Percentiles rank a stretch among this genome's conserved stretches.
Evolutionary conservation across 2,888 invertebrate genomes (phyloP).

Genomic region (Tortrix viridana): DNA sequence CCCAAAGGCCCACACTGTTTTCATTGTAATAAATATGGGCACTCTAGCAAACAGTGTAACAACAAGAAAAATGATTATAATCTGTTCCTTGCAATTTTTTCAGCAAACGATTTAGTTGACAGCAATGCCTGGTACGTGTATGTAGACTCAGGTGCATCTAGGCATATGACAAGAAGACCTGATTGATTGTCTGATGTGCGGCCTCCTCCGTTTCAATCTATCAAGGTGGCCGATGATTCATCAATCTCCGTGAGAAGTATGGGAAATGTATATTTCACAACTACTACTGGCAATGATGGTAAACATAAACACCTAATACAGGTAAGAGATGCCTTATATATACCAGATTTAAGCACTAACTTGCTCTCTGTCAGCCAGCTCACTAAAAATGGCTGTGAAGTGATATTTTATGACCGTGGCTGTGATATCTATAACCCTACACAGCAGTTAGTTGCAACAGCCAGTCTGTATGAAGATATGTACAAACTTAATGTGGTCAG

Average conservation of each 20-base stretch:
- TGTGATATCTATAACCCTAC: slow-evolving; percentile 10
- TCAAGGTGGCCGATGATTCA: background rate
- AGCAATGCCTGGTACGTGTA: background rate
- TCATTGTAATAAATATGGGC: slow-evolving; percentile 35
- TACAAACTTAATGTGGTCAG: background rate
- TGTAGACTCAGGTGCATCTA: background rate
- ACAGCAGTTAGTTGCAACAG: background rate
- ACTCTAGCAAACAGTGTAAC: slow-evolving; percentile 19
- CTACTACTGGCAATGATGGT: background rate
- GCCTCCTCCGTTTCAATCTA: background rate
- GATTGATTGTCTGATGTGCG: background rate
- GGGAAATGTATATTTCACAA: background rate
- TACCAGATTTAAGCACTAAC: background rate
- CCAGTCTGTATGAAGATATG: slow-evolving; percentile 8
- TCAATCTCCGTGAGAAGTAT: background rate
- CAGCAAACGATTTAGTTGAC: background rate
- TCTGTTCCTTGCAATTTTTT: background rate
- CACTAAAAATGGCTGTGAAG: slow-evolving; percentile 29
- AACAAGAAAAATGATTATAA: background rate
- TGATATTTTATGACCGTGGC: slow-evolving; percentile 12
- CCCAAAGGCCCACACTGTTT: slow-evolving; percentile 28
- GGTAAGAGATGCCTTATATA: slow-evolving; percentile 3
- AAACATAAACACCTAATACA: background rate
- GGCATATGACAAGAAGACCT: background rate
- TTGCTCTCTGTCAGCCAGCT: slow-evolving; percentile 30